Percentiles rank a stretch among this genome's conserved stretches.
phyloP scores from a whole-genome alignment of 2,113 vertebrate genomes.

The Aegithalos caudatus region DNA sequence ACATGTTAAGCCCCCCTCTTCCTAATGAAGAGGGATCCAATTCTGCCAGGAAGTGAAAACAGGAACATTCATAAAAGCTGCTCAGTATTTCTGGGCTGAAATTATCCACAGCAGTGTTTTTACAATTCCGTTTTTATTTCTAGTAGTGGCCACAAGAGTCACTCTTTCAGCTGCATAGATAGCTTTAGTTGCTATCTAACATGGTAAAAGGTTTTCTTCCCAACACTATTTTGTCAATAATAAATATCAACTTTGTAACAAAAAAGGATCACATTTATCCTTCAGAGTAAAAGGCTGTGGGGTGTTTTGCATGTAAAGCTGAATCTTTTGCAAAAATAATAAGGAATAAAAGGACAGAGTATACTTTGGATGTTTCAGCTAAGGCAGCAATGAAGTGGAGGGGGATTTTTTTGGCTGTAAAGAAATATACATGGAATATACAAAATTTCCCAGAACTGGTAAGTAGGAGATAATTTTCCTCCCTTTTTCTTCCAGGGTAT shows the following conservation, averaged over 20 bases:
- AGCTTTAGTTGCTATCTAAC: not conserved
- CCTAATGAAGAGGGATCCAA: not conserved
- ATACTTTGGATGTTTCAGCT: not conserved
- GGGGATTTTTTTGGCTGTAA: not conserved
- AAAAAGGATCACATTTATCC: not conserved
- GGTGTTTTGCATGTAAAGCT: not conserved
- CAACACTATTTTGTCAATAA: not conserved
- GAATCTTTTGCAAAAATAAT: not conserved
- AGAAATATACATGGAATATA: not conserved
- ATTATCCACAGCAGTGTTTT: not conserved
- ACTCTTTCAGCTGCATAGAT: not conserved
- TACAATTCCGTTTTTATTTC: not conserved
- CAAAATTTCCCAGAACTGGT: not conserved
- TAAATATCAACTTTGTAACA: not conserved
- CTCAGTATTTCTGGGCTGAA: not conserved
- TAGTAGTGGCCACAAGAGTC: not conserved
- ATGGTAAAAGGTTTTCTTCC: not conserved
- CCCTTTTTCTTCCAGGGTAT: not conserved
- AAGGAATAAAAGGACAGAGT: not conserved
- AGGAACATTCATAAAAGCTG: not conserved
- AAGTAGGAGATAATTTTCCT: not conserved
- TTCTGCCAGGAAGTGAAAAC: slow-evolving; percentile 22
- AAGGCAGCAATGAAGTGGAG: not conserved
- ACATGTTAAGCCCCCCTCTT: not conserved
- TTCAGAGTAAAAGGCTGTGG: not conserved